phyloP scores from a whole-genome alignment of 1,140 invertebrate species.

The Orchestia grillus region DNA sequence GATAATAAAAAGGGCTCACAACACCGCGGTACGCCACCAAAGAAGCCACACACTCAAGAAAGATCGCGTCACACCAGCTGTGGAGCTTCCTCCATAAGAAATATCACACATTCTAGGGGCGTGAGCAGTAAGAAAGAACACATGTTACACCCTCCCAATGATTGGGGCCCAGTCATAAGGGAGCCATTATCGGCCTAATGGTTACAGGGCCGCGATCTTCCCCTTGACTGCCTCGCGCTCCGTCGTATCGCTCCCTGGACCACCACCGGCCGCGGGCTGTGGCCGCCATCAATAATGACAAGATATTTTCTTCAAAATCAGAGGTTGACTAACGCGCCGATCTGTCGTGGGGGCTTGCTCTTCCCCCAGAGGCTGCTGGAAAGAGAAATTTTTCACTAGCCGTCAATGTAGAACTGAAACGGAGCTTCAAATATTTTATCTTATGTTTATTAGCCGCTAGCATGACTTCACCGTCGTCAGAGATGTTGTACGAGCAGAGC shows the following conservation, averaged over 20 bases:
- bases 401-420: background rate
- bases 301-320: background rate
- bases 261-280: background rate
- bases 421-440: background rate
- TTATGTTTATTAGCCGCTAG: background rate
- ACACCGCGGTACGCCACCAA: no score
- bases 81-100: background rate
- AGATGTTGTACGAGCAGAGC: no score
- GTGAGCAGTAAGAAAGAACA: slow-evolving; percentile 19
- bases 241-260: background rate
- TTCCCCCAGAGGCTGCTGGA: background rate
- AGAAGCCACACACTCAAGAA: background rate
- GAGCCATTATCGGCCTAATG: slow-evolving; percentile 33
- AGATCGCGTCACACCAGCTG: background rate
- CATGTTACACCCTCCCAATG: slow-evolving; percentile 42
- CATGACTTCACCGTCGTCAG: background rate
- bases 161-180: background rate
- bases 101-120: background rate
- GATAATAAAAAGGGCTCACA: no score
- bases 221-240: background rate
- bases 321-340: background rate
- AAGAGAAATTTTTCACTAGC: background rate
- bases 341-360: background rate
- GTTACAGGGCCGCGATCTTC: background rate
- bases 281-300: background rate